Percentiles rank a stretch among this genome's conserved stretches.
Conservation (phyloP, 2,113 vertebrate genomes). For the Holacanthus passer region DNA sequence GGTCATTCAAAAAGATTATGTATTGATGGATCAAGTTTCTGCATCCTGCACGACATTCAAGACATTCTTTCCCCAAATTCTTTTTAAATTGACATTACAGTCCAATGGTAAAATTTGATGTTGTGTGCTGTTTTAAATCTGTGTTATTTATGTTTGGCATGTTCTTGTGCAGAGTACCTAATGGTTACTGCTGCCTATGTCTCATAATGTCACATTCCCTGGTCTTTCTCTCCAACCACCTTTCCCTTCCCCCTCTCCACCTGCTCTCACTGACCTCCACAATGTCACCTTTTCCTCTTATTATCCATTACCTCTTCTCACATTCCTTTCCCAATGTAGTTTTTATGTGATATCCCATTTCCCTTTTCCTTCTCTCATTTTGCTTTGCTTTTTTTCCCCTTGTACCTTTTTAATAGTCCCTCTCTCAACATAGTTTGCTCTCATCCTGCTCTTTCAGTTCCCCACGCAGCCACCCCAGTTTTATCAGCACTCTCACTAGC, state of each 20-base stretch:
- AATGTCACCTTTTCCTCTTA: conserved; percentile 53
- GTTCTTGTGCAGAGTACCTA: neutral
- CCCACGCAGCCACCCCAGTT: neutral
- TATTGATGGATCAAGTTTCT: neutral
- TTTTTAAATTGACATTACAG: neutral
- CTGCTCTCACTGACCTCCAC: conserved; percentile 22
- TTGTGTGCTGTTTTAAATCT: neutral
- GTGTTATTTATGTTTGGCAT: neutral
- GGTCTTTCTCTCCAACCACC: neutral
- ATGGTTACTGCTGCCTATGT: neutral
- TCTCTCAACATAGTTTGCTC: neutral
- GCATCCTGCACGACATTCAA: neutral
- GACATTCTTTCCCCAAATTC: neutral
- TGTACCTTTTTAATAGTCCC: neutral
- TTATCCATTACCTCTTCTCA: conserved; percentile 19
- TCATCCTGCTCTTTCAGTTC: neutral
- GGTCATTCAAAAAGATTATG: neutral
- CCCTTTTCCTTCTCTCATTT: neutral
- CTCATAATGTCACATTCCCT: conserved; percentile 13
- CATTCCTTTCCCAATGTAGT: neutral
- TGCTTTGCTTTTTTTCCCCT: neutral
- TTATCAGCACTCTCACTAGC: conserved; percentile 4
- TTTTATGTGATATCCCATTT: neutral
- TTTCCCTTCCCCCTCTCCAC: conserved; percentile 33
- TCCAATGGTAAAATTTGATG: neutral